Conservation (phyloP, 2,888 invertebrate species). For the Lycocerus yunnanus region DNA sequence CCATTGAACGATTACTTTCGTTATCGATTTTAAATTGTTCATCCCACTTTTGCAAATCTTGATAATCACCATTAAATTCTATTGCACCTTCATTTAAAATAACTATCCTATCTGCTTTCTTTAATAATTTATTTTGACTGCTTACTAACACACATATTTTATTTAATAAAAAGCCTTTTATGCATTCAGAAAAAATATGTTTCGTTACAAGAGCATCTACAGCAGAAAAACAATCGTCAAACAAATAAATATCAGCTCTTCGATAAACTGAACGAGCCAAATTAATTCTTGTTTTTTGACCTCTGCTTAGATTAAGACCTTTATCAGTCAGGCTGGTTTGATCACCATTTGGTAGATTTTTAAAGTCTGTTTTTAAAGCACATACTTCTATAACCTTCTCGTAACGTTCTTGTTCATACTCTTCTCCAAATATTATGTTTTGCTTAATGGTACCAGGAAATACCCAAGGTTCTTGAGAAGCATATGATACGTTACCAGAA, state of each 20-base stretch:
- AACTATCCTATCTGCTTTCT: conserved; percentile 58
- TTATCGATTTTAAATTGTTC: background rate
- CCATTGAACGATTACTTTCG: background rate
- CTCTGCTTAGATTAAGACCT: conserved; percentile 77
- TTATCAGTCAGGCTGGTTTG: conserved; percentile 76
- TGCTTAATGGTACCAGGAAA: conserved; percentile 65
- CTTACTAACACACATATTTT: conserved; percentile 67
- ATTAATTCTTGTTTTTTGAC: conserved; percentile 79
- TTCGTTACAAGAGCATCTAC: conserved; percentile 75
- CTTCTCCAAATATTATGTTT: conserved; percentile 75
- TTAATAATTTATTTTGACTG: conserved; percentile 66
- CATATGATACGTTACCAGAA: conserved; percentile 63
- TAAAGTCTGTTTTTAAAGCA: conserved; percentile 67
- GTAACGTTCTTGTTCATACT: conserved; percentile 60
- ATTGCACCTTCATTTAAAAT: conserved; percentile 60
- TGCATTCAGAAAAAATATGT: conserved; percentile 71
- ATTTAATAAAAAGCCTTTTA: conserved; percentile 60
- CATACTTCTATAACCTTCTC: conserved; percentile 64
- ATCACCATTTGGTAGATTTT: conserved; percentile 73
- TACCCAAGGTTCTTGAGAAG: conserved; percentile 65
- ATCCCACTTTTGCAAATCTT: background rate
- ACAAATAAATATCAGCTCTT: conserved; percentile 72
- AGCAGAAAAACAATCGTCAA: conserved; percentile 79
- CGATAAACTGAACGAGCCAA: conserved; percentile 74
- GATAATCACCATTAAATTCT: conserved; percentile 63